Evolutionary conservation across 2,888 invertebrate genomes (phyloP), one percentile per base, ranked within the genome.

Genomic region (Silvanus unidentatus): DNA sequence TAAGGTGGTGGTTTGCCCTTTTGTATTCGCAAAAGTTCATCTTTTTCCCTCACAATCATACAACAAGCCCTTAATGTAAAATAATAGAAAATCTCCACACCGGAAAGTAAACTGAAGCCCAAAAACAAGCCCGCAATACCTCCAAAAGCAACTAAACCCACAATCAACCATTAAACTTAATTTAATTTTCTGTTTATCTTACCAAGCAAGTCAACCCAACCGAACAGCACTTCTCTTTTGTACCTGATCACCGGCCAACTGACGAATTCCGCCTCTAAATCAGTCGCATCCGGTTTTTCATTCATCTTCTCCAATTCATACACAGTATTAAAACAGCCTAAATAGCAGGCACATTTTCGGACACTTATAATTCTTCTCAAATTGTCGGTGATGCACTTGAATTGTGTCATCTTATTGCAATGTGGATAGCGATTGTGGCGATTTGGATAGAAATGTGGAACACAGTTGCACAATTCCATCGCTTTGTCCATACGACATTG

Each of bases 161-260:
- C 4, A 32, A 5, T 8, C n/a, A 32, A 8, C n/a, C 6, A 9
- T 16, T n/a, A 4, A 22, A 47, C 40, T 15, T 43, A 39, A 16
- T 40, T 27, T 12, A 9, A 37, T 37, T 40, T 22, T 40, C 44
- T 57, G 66, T n/a, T n/a, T n/a, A 66, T 54, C 69, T 69, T 68
- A 81, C 84, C 88, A 35, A 88, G 65, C 40, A 89, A 74, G 72
- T 89, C 89, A 1, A 89, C 85, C 87, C 88, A 88, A 43, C 88
- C 89, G 63, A 89, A 89, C 34, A 86, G 76, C 12, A 88, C 87
- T 66, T 88, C 87, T 22, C 88, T 78, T 62, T 86, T 87, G 64
- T 85, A 88, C 2, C 83, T 76, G 16, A 87, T 82, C 77, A 82
- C 80, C 1, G 86, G 86, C 88, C 88, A 88, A 1, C 86, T 86